phyloP scores from a whole-genome alignment of 1,140 invertebrate genomes.

The Temnothorax nylanderi region DNA sequence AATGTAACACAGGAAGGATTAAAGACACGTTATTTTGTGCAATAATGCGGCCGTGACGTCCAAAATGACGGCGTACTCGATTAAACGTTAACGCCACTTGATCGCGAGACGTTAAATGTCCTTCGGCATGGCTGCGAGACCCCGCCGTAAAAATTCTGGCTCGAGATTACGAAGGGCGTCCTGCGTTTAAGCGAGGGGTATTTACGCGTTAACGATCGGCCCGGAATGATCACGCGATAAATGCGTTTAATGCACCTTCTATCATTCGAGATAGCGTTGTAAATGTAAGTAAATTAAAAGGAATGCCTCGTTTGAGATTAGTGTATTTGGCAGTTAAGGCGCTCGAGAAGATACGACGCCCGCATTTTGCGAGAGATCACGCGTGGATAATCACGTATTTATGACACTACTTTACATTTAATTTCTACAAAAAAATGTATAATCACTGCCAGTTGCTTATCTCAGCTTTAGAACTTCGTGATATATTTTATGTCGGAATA shows the following conservation, averaged over 20 bases:
- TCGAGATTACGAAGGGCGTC: conserved; percentile 34
- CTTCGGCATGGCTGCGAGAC: background rate
- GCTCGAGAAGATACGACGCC: background rate
- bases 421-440: background rate
- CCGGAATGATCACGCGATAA: background rate
- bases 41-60: background rate
- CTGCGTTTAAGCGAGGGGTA: background rate
- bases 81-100: background rate
- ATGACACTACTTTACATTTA: background rate
- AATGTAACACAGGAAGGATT: background rate
- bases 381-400: background rate
- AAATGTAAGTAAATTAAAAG: background rate
- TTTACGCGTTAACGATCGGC: conserved; percentile 16
- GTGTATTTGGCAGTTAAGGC: background rate
- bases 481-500: background rate
- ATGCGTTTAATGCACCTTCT: background rate
- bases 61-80: conserved; percentile 3
- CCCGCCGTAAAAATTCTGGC: conserved; percentile 23
- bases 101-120: conserved; percentile 6
- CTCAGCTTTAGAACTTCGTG: background rate
- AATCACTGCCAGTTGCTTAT: background rate
- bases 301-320: background rate
- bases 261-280: background rate
- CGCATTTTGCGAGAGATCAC: background rate
- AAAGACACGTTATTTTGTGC: background rate